phyloP scores from a whole-genome alignment of 2,113 vertebrate species.

The Leptobrachium leishanense region DNA sequence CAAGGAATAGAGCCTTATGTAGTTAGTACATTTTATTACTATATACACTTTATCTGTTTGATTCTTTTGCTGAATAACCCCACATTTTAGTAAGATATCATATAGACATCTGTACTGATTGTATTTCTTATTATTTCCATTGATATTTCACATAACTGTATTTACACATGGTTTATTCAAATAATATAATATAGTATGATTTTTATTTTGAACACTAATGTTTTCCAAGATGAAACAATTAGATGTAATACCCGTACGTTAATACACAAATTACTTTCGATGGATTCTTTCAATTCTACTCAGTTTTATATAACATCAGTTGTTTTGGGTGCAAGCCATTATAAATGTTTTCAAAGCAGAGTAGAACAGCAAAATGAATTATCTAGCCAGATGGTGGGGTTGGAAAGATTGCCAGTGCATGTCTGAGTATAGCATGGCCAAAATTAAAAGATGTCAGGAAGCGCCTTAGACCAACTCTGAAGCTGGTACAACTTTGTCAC shows the following conservation, averaged over 20 bases:
- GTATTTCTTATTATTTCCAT: too few relatives aligned
- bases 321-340: background rate
- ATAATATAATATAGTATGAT: too few relatives aligned
- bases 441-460: background rate
- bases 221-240: conserved; percentile 22
- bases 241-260: background rate
- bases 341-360: background rate
- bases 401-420: background rate
- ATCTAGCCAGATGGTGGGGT: conserved; percentile 5
- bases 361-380: background rate
- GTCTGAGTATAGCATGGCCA: background rate
- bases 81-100: too few relatives aligned
- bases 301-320: background rate
- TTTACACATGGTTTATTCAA: too few relatives aligned
- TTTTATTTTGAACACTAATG: background rate
- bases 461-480: background rate
- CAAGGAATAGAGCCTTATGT: too few relatives aligned
- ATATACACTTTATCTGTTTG: too few relatives aligned
- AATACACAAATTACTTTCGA: conserved; percentile 1
- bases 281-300: background rate
- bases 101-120: too few relatives aligned
- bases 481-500: background rate
- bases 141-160: too few relatives aligned
- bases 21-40: too few relatives aligned
- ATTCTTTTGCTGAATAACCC: too few relatives aligned